These are phyloP conservation scores for Hemitrygon akajei DNA, from an alignment of 2,797 vertebrate species.

Conservation along the genomic window DNA sequence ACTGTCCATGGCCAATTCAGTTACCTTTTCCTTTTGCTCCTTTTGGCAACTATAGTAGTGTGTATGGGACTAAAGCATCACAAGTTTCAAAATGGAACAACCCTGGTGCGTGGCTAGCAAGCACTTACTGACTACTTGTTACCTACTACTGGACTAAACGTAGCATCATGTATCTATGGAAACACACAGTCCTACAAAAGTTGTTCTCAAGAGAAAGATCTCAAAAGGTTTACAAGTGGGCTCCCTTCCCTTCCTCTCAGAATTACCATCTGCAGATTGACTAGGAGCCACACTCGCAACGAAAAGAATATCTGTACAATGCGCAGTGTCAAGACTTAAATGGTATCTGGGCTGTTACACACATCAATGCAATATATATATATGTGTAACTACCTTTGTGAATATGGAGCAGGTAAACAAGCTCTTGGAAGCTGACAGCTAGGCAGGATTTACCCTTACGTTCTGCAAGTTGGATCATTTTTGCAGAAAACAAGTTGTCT, in stretches of 20 bases:
- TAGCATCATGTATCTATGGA: conserved; percentile 76
- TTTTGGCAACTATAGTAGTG: neutral
- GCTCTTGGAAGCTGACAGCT: conserved; percentile 56
- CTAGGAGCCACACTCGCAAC: conserved; percentile 66
- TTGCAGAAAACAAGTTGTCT: conserved; percentile 78
- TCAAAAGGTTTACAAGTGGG: conserved; percentile 54
- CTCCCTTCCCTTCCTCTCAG: conserved; percentile 72
- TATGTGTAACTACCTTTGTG: conserved; percentile 32
- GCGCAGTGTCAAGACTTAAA: conserved; percentile 38
- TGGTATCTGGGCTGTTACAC: conserved; percentile 29
- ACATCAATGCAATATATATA: conserved; percentile 33
- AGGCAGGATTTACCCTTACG: conserved; percentile 74
- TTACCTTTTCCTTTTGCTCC: neutral
- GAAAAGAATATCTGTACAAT: conserved; percentile 42
- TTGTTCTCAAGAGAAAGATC: conserved; percentile 77
- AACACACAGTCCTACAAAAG: conserved; percentile 82
- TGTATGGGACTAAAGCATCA: conserved; percentile 79
- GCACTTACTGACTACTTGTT: conserved; percentile 81
- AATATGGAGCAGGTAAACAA: conserved; percentile 41
- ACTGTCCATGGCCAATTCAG: neutral
- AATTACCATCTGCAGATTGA: conserved; percentile 73
- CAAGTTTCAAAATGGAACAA: conserved; percentile 91
- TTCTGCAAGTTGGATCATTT: conserved; percentile 70
- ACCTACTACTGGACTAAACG: conserved; percentile 83
- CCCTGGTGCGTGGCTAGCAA: conserved; percentile 87